phyloP scores from a whole-genome alignment of 1,140 invertebrate species.

The Bombus balteatus region DNA sequence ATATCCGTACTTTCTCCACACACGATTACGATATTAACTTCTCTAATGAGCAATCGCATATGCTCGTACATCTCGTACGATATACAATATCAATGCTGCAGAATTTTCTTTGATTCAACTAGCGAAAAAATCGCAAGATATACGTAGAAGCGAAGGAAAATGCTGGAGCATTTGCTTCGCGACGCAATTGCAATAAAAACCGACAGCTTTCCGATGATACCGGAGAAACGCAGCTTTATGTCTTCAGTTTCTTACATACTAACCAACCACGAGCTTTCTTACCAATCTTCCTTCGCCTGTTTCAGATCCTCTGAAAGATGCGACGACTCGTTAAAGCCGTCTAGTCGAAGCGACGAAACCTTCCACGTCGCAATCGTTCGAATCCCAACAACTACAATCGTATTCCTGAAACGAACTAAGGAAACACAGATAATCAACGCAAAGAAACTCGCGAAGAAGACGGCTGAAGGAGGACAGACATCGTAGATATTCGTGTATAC shows the following conservation, averaged over 20 bases:
- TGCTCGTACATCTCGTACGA: too few relatives aligned
- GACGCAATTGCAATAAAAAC: slow-evolving; percentile 20
- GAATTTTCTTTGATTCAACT: neutral
- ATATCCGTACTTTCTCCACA: too few relatives aligned
- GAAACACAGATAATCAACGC: neutral
- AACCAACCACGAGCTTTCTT: neutral
- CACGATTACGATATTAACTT: too few relatives aligned
- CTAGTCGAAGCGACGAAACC: neutral
- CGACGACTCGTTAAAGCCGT: neutral
- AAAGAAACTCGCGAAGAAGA: neutral
- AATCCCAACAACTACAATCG: neutral
- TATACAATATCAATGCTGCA: too few relatives aligned
- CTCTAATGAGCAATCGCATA: too few relatives aligned
- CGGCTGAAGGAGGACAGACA: too few relatives aligned
- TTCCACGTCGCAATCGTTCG: neutral
- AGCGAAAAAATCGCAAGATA: neutral
- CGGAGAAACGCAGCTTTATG: too few relatives aligned
- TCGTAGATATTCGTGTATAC: neutral
- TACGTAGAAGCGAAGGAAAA: neutral
- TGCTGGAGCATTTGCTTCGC: too few relatives aligned
- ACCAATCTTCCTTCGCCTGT: slow-evolving; percentile 26
- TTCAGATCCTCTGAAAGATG: slow-evolving; percentile 40
- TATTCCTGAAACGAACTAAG: neutral
- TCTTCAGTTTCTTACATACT: neutral
- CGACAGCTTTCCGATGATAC: too few relatives aligned